Conservation (phyloP, 2,888 invertebrate species). For the Caenorhabditis japonica region DNA sequence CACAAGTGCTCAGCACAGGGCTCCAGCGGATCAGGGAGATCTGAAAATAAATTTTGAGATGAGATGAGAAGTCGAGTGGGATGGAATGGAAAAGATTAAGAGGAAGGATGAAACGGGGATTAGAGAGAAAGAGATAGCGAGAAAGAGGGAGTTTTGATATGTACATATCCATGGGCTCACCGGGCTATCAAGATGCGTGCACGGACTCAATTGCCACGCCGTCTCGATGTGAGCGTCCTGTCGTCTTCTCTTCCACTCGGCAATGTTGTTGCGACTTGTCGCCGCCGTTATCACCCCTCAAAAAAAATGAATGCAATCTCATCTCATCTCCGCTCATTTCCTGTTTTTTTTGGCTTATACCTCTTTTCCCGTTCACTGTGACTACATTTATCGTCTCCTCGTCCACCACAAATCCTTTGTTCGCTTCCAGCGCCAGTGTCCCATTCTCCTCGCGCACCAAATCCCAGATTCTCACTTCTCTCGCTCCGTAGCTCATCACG, state of each 20-base stretch:
- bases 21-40: constrained; percentile 70
- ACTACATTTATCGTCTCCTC: constrained; percentile 79
- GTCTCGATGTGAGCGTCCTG: constrained; percentile 35
- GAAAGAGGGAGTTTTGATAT: neutral
- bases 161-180: constrained; percentile 26
- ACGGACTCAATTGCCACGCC: constrained; percentile 53
- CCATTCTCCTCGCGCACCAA: constrained; percentile 93
- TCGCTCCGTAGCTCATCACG: constrained; percentile 43
- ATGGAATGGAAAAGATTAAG: neutral
- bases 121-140: neutral
- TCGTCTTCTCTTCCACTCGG: constrained; percentile 69
- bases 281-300: constrained; percentile 72
- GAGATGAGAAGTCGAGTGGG: neutral
- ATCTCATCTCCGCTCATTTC: no score
- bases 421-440: constrained; percentile 82
- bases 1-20: constrained; percentile 76
- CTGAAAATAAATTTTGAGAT: constrained; percentile 40
- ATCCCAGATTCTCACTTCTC: constrained; percentile 85
- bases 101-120: neutral
- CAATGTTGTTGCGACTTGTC: constrained; percentile 68
- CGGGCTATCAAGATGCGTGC: constrained; percentile 38
- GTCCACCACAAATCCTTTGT: constrained; percentile 78
- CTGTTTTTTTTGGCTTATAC: no score
- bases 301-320: constrained; percentile 2
- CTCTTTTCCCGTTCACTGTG: constrained; percentile 74